Base-by-base conservation (phyloP, 2,888 invertebrate species). In the Volucella bombylans region DNA sequence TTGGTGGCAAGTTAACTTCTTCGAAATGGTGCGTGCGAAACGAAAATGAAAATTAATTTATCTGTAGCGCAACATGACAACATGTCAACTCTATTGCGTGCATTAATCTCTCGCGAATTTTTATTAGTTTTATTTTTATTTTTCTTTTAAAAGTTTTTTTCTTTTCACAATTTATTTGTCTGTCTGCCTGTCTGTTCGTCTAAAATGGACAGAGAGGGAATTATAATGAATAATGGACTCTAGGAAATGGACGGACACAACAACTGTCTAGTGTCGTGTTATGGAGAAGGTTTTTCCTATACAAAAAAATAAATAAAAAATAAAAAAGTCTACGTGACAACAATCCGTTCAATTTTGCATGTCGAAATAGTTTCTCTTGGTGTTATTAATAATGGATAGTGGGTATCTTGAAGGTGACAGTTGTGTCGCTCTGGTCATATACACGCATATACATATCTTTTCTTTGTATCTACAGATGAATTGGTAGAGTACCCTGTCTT, bases 161-260 rank as follows among this genome's bases (percentile, higher is more conserved):
- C 31, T 31, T 31, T 31, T 31, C 31, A 31, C 6, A 18, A 31
- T 31, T 31, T 31, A 31, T 31, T 31, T 31, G 31, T 31, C 31
- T 31, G 1, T 31, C 31, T 41, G 18, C 2, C 39, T 31, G 59
- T 54, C 31, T 67, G 65, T 57, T 71, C 38, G n/a, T 31, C 31
- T 31, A 1, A 31, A 31, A 68, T 57, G 43, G 59, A 67, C 59
- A 54, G 45, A 45, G 54, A 61, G 67, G 14, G 61, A 80, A 85
- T 80, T 76, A 77, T 76, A 67, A 85, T 80, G 80, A 82, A 87
- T 87, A 87, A 86, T 86, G 79, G 68, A 82, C 86, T 87, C 87
- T 88, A 86, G 81, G 81, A 85, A 86, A 87, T 78, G 87, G 86
- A 87, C 82, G 82, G 57, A 41, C 11, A 41, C 76, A 65, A 81